Conservation (phyloP, 2,113 vertebrate species). For the Cololabis saira region DNA sequence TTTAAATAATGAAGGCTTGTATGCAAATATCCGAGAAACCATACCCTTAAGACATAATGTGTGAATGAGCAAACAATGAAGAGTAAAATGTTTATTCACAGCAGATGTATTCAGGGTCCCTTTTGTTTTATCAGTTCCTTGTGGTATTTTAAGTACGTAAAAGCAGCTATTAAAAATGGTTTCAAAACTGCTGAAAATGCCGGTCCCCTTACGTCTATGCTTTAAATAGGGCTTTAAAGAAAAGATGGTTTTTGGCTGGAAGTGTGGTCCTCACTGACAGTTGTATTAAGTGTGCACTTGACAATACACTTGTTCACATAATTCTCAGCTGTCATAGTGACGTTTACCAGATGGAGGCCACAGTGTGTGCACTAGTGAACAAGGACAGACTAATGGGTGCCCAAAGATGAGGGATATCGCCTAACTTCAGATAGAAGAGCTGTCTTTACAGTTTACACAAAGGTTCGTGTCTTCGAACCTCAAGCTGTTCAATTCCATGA, state of each 20-base stretch:
- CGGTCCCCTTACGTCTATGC: not conserved
- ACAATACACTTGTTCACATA: conserved; percentile 24
- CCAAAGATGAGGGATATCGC: conserved; percentile 1
- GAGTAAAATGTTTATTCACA: too few species aligned
- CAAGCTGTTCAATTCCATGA: not conserved
- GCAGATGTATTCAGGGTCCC: too few species aligned
- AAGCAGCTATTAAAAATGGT: not conserved
- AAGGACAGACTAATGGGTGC: conserved; percentile 1
- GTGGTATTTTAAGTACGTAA: too few species aligned
- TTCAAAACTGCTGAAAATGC: not conserved
- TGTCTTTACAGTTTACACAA: not conserved
- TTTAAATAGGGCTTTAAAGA: not conserved
- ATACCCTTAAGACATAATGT: too few species aligned
- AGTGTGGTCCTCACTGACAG: conserved; percentile 14
- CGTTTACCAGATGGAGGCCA: conserved; percentile 21
- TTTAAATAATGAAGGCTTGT: too few species aligned
- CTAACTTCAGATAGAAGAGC: not conserved
- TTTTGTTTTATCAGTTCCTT: too few species aligned
- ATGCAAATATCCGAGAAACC: too few species aligned
- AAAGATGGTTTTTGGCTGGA: conserved; percentile 3
- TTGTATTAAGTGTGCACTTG: conserved; percentile 39
- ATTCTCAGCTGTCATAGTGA: conserved; percentile 29
- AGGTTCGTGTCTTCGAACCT: not conserved
- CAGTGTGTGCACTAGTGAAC: not conserved
- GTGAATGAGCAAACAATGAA: too few species aligned